Base-by-base conservation (phyloP, 2,797 vertebrate genomes). In the Leuciscus waleckii region DNA sequence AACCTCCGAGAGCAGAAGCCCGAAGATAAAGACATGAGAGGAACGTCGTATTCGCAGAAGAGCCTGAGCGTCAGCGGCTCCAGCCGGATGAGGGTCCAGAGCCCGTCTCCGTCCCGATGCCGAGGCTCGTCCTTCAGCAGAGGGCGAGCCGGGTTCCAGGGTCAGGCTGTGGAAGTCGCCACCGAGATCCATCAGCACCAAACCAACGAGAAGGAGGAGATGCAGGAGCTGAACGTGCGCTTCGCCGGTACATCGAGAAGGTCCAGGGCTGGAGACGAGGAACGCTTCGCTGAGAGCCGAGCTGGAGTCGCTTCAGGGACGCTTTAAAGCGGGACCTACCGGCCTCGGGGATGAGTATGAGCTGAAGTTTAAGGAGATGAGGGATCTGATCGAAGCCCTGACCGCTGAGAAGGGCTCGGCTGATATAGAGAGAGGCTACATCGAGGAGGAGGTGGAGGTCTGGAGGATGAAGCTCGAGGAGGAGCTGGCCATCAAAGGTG, bases 381-480 rank as follows among this genome's bases (percentile, higher is more conserved):
- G 94, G 80, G 93, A 95, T 23, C 93, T 92, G 37, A 94, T 95
- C 49, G 94, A 96, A 88, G 86, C 86, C 39, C 89, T 96, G 82
- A 96, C 94, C 13, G 95, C 95, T 5, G 96, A 96, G 89, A 96
- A 96, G 76, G 95, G 95, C 73, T 89, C 91, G 0, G 96, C 94
- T 1, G 96, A 97, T 80, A 96, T 96, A 0, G 96, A 96, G 86
- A 92, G 93, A 29, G 96, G 96, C 35, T 96, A 97, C 86, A 91
- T 96, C 1, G 93, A 96, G 83, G 96, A 97, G 85, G 96, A 97
- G 88, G 92, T 95, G 13, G 95, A 96, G 76, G 93, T 94, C 61
- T 97, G 96, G 96, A 93, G 91, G 85, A 89, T 95, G 51, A 97
- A 96, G 84, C 90, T 95, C 84, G 95, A 96, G n/a, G 96, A 96